A percentile compares a stretch with the other conserved stretches of the same genome.
Evolutionary conservation across 2,113 vertebrate genomes (phyloP).

Genomic region (Gallinago paraguaiae): DNA sequence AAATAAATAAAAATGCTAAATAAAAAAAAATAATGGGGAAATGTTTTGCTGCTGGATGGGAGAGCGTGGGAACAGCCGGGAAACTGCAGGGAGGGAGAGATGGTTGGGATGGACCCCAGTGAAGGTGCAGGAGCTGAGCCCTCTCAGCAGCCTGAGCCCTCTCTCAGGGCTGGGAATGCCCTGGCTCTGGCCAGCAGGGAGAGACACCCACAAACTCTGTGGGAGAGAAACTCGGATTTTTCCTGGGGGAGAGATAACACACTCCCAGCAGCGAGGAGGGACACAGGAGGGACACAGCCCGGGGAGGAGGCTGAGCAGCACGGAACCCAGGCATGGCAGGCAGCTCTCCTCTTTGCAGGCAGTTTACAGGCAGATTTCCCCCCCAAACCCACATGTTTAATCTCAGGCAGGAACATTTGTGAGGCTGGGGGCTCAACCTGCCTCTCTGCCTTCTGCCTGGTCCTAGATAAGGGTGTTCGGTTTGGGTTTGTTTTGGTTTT

Average conservation of each 20-base stretch:
- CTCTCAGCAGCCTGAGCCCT: not conserved
- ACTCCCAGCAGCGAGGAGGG: not conserved
- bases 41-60: not conserved
- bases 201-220: not conserved
- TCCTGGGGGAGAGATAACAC: not conserved
- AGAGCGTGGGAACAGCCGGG: not conserved
- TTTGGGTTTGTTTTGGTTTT: not conserved
- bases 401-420: not conserved
- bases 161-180: fast-evolving
- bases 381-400: fast-evolving
- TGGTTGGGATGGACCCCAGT: not conserved
- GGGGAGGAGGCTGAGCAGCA: fast-evolving
- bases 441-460: not conserved
- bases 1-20: not conserved
- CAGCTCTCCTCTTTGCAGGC: not conserved
- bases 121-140: not conserved
- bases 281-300: not conserved
- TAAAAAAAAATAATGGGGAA: not conserved
- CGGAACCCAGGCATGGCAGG: fast-evolving
- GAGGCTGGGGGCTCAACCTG: not conserved
- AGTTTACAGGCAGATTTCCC: not conserved
- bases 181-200: not conserved
- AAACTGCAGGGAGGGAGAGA: not conserved
- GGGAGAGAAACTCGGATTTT: not conserved
- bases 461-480: not conserved